Base-by-base conservation (phyloP, 2,888 invertebrate genomes). In the Copidosoma aretas region DNA sequence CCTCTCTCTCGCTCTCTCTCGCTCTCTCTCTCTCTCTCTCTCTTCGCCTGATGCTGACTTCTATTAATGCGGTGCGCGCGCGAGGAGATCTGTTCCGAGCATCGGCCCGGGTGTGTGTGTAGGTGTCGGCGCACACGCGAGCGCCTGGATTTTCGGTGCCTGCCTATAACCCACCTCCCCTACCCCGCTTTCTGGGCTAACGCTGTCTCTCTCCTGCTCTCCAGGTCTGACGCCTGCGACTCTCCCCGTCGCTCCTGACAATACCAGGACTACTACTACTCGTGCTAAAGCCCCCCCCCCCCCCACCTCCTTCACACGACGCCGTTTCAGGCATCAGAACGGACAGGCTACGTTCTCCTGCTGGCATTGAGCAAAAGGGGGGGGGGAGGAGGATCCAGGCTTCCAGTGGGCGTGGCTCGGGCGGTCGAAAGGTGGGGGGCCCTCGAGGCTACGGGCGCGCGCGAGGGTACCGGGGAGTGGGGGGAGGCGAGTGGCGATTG, bases 381-480 rank as follows among this genome's bases (percentile, higher is more conserved):
- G n/a, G 61, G 60, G 59, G 67, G 59, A 25, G 62, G 61, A 24
- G 51, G 67, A 67, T 73, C 72, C 64, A 67, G 73, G 72, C 71
- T 64, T 51, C 59, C 66, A 60, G 65, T 73, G 76, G 76, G 75
- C 74, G 77, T 71, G 73, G 73, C 73, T 70, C 62, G 56, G 64
- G 65, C 53, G 8, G 10, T 39, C 39, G 39, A 32, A 10, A 19
- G 21, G 21, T 53, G 57, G n/a, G 58, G 60, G 64, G 58, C 49
- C 10, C 10, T 76, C 76, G 73, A 70, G 72, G n/a, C 70, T 67
- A 72, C 76, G 81, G 79, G 79, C 72, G 57, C 52, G 19, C n/a
- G 70, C 66, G 74, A 76, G 77, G 79, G 78, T 80, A 79, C 32
- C 8, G 4, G 32, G 8, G 81, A 79, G 77, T 74, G 68, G 75